Percentiles rank a stretch among this genome's conserved stretches.
phyloP scores from a whole-genome alignment of 2,888 invertebrate genomes.

The Sinodicranocentrus sp. region DNA sequence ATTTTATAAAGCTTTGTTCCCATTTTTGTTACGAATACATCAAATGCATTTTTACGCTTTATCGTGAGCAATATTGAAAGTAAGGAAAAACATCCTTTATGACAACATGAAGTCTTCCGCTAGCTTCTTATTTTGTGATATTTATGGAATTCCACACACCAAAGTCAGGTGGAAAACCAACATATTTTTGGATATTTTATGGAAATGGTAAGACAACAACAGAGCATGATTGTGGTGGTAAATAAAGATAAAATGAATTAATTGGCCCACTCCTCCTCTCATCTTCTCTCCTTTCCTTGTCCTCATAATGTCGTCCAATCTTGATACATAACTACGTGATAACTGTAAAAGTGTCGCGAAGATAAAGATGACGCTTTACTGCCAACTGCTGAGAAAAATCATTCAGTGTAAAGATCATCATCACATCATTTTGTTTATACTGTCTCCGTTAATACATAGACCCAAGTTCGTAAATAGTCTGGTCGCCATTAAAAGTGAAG shows the following conservation, averaged over 20 bases:
- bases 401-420: conserved; percentile 12
- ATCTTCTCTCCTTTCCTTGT: conserved; percentile 21
- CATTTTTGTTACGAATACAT: neutral
- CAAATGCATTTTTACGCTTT: conserved; percentile 6
- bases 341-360: conserved; percentile 59
- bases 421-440: conserved; percentile 25
- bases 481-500: conserved; percentile 16
- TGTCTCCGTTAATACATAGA: conserved; percentile 34
- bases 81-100: conserved; percentile 6
- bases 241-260: conserved; percentile 40
- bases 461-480: neutral
- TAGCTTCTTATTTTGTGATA: conserved; percentile 52
- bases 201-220: conserved; percentile 62
- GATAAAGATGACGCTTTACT: conserved; percentile 57
- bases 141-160: conserved; percentile 51
- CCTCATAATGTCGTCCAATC: conserved; percentile 18
- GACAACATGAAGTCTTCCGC: conserved; percentile 46
- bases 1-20: neutral
- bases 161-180: conserved; percentile 66
- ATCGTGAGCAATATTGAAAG: neutral
- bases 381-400: conserved; percentile 25
- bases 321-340: conserved; percentile 37
- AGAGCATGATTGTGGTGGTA: neutral
- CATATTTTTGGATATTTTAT: conserved; percentile 25
- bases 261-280: conserved; percentile 42